Evolutionary conservation across 2,797 vertebrate genomes (phyloP), one percentile per base, ranked within the genome.

Genomic region (Chelon labrosus): DNA sequence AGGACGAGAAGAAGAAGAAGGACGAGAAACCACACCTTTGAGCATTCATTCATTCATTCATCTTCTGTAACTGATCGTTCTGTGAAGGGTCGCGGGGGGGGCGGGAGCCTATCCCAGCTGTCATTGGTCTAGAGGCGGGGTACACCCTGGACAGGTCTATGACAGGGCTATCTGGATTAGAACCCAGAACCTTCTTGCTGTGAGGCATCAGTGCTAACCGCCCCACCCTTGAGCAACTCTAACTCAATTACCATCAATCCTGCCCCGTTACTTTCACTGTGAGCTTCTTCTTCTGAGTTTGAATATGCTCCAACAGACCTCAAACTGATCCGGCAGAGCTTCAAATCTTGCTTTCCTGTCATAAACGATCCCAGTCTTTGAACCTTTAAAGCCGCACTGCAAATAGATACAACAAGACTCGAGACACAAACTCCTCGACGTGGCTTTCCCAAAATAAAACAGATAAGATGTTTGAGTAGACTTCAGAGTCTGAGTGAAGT

Each of bases 391-490:
- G 62, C 25, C 9, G 0, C 35, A 38, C 68, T 65, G 22, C 11
- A 83, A 86, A 86, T 81, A 74, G 83, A 75, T 8, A 11, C 42
- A 41, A 22, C 14, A 59, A 47, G 56, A 79, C 65, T 79, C 17
- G 63, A 20, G 1, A 6, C 35, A 71, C 25, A 60, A 50, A 78
- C 44, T 65, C 54, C 44, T 59, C 62, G 54, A 59, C 25, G 20
- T 54, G 64, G 39, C 60, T 55, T 53, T 83, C 78, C 78, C 14
- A 75, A 82, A 85, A 87, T 85, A 86, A 59, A 69, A 65, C 72
- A 70, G 73, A 82, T 66, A 82, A 82, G 56, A 74, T n/a, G 59
- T 65, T 75, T 65, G 62, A 79, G 78, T 63, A 58, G 57, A 12
- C 31, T 57, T 50, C 50, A 37, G 55, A 71, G 65, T 83, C 12